Conservation (phyloP, 2,888 invertebrate genomes). For the Drosophila gaucha region DNA sequence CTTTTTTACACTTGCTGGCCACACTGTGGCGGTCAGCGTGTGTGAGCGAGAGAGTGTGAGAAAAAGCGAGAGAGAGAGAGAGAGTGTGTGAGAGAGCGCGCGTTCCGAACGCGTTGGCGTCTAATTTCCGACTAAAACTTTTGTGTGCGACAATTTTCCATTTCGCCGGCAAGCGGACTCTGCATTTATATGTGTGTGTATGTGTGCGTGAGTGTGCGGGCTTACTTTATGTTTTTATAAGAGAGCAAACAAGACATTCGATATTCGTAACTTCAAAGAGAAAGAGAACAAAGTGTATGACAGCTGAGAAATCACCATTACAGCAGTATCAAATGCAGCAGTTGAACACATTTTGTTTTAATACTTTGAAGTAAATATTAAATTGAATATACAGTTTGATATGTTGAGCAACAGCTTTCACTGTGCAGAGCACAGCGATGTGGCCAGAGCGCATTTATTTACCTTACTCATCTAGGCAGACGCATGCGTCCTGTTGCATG, state of each 20-base stretch:
- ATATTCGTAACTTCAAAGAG: constrained; percentile 31
- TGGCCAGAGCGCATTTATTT: constrained; percentile 33
- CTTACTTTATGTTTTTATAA: constrained; percentile 34
- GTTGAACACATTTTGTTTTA: not conserved
- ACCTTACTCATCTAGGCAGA: constrained; percentile 29
- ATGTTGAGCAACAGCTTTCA: not conserved
- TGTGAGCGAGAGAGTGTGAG: constrained; percentile 5
- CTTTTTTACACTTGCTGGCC: constrained; percentile 43
- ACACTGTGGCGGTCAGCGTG: constrained; percentile 22
- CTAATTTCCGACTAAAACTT: constrained; percentile 72
- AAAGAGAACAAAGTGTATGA: not conserved
- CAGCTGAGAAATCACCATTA: not conserved
- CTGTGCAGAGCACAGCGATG: constrained; percentile 5
- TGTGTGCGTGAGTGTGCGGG: constrained; percentile 1
- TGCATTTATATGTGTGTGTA: constrained; percentile 6
- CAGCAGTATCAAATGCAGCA: not conserved
- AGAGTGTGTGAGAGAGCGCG: constrained; percentile 10
- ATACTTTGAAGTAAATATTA: not conserved
- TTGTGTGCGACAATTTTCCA: constrained; percentile 65
- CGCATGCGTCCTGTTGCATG: constrained; percentile 41
- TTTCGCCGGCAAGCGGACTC: constrained; percentile 65
- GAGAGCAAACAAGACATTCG: constrained; percentile 12
- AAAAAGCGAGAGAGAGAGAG: not conserved
- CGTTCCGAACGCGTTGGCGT: constrained; percentile 70
- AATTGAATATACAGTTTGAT: not conserved